A percentile compares a stretch with the other conserved stretches of the same genome.
Conservation (phyloP, 2,888 invertebrate species). For the Synergus umbraculus region DNA sequence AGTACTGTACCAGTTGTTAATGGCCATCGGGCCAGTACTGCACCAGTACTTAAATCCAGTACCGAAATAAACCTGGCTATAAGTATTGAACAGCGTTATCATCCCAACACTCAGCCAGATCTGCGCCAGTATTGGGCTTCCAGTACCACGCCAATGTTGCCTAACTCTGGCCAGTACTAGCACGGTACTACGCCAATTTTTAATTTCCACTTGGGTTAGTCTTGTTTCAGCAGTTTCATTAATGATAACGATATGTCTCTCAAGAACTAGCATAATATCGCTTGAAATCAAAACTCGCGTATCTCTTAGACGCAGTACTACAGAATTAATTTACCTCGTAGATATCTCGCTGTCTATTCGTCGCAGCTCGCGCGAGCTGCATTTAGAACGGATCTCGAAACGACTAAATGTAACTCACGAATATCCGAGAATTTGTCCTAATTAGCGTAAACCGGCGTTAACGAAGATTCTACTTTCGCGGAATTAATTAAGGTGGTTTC, state of each 20-base stretch:
- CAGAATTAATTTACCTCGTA: slow-evolving; percentile 30
- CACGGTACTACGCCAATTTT: too few relatives aligned
- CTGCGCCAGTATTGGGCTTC: too few relatives aligned
- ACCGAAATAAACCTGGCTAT: too few relatives aligned
- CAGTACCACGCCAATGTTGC: too few relatives aligned
- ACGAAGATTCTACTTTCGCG: slow-evolving; percentile 70
- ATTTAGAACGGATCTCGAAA: slow-evolving; percentile 17
- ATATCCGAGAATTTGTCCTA: slow-evolving; percentile 64
- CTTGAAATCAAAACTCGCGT: slow-evolving; percentile 32
- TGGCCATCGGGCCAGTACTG: too few relatives aligned
- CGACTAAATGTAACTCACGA: slow-evolving; percentile 39
- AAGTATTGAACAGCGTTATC: too few relatives aligned
- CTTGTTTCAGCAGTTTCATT: not conserved
- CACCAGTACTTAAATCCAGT: too few relatives aligned
- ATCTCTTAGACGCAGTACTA: slow-evolving; percentile 27
- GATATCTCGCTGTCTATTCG: slow-evolving; percentile 13
- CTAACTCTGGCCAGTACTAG: too few relatives aligned
- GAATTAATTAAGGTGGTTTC: slow-evolving; percentile 71
- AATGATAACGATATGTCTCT: not conserved
- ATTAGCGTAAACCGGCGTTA: slow-evolving; percentile 70
- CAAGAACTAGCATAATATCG: not conserved
- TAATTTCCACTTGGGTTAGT: too few relatives aligned
- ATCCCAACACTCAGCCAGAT: too few relatives aligned
- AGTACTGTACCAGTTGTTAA: too few relatives aligned
- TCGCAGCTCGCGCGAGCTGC: not conserved